Percentiles rank a stretch among this genome's conserved stretches.
phyloP scores from a whole-genome alignment of 1,140 invertebrate species.

The Galleria mellonella region DNA sequence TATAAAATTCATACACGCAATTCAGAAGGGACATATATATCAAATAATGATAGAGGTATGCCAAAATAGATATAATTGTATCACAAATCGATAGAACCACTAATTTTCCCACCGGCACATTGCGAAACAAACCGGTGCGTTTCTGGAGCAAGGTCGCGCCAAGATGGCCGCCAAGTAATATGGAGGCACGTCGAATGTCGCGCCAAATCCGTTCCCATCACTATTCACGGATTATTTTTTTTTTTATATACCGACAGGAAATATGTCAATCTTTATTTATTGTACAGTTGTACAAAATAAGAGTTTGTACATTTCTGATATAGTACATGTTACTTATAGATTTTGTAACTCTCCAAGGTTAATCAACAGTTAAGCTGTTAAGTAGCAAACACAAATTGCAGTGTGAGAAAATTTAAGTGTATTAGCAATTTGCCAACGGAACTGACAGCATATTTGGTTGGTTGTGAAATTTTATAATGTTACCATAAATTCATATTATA shows the following conservation, averaged over 20 bases:
- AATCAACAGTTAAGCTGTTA: conserved; percentile 1
- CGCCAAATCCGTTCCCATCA: conserved; percentile 24
- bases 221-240: conserved; percentile 10
- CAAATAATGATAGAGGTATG: too few species aligned
- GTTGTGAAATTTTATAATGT: too few species aligned
- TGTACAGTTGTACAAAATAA: too few species aligned
- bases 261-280: too few species aligned
- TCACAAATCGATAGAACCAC: conserved; percentile 29
- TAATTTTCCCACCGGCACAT: conserved; percentile 49
- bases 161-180: conserved; percentile 49
- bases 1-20: too few species aligned
- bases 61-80: conserved; percentile 3
- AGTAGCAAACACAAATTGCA: conserved; percentile 33
- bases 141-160: conserved; percentile 55
- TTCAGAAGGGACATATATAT: too few species aligned
- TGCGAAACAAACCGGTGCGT: conserved; percentile 48
- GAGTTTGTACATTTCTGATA: too few species aligned
- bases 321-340: conserved; percentile 2
- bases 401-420: conserved; percentile 26
- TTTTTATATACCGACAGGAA: neutral
- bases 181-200: conserved; percentile 43
- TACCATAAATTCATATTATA: too few species aligned
- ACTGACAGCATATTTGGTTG: too few species aligned
- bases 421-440: too few species aligned
- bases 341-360: conserved; percentile 36